Base-by-base conservation (phyloP, 2,797 vertebrate species). In the Crocodylus rhombifer region DNA sequence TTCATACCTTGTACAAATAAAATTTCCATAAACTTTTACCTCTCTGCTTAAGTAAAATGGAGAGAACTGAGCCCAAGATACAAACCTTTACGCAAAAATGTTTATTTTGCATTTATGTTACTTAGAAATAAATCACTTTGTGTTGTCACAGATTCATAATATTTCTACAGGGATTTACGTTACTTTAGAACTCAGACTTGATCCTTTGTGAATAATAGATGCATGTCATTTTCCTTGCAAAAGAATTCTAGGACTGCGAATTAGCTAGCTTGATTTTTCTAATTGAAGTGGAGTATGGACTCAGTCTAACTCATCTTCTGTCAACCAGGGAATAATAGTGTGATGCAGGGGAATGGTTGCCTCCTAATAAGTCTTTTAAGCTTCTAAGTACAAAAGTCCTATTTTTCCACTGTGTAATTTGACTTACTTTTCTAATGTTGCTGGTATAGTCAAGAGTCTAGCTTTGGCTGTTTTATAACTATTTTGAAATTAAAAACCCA, bases 391-490 rank as follows among this genome's bases (percentile, higher is more conserved):
- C 0, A 12, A 64, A 30, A 79, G 18, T 51, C 33, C 7, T 60
- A 28, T 86, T 87, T 86, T 51, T 25, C 42, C 11, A 15, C 58
- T 42, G 14, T 14, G 4, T 18, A 25, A 13, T 42, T 75, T 75
- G 26, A 80, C 67, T 56, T 60, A 26, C 26, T 11, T 87, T 80
- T 51, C 80, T 82, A 5, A 55, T 9, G 69, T 56, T 80, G 80
- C 73, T 55, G 89, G 26, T 85, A 55, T 86, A 25, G 26, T 26
- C 73, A 74, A 30, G 42, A 94, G 80, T 82, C 87, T 62, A 91
- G 28, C 42, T 15, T 15, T 87, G 91, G 74, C 78, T 88, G 90
- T 21, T 91, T 13, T 51, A 63, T 42, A 18, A 80, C 62, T 13
- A 71, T 77, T 16, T 26, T 76, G 16, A 78, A 86, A 87, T 56